Evolutionary conservation across 2,888 invertebrate genomes (phyloP).

Genomic region (Podotricha telesiphe): DNA sequence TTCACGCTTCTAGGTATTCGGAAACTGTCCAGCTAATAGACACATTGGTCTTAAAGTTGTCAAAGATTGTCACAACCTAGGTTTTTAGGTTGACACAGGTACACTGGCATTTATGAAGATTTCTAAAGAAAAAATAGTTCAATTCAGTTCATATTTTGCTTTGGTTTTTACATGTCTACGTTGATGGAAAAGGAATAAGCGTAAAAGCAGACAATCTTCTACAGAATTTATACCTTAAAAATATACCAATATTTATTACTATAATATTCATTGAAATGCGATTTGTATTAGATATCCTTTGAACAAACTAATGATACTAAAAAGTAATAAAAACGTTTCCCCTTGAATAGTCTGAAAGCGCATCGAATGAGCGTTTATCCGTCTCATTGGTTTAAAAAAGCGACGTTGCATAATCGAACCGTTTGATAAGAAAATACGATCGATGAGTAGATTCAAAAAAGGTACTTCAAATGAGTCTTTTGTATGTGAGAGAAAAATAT

Average conservation of each 20-base stretch:
- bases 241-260: not conserved
- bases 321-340: constrained; percentile 27
- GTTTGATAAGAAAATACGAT: constrained; percentile 48
- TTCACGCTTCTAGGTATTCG: too few species aligned
- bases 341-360: constrained; percentile 44
- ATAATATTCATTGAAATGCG: not conserved
- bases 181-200: too few species aligned
- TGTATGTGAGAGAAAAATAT: constrained; percentile 10
- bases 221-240: not conserved
- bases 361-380: constrained; percentile 52
- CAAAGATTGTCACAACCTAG: too few species aligned
- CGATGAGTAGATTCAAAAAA: constrained; percentile 8
- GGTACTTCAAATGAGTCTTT: not conserved
- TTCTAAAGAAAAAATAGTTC: too few species aligned
- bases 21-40: too few species aligned
- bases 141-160: too few species aligned
- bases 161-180: too few species aligned
- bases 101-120: too few species aligned
- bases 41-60: too few species aligned
- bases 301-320: constrained; percentile 38
- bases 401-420: constrained; percentile 59
- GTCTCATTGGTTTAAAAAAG: constrained; percentile 59
- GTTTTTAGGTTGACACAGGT: too few species aligned
- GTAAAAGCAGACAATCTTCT: too few species aligned
- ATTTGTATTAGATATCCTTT: constrained; percentile 21